These are phyloP conservation scores for Acanthis flammea DNA, from an alignment of 2,797 vertebrate species.

Conservation along the genomic window DNA sequence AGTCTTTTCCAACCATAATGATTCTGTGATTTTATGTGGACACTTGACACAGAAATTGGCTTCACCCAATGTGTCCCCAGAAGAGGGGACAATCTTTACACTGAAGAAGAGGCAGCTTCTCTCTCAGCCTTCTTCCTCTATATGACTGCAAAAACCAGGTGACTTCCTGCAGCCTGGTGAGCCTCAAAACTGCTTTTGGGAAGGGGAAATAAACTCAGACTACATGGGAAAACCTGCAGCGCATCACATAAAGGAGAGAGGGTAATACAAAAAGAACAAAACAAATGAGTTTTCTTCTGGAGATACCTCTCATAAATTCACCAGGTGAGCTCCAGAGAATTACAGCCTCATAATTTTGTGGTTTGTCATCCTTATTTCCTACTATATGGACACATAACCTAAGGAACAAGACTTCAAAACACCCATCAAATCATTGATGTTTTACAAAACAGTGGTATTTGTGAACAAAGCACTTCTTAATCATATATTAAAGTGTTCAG, in stretches of 20 bases:
- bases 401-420: neutral
- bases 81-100: neutral
- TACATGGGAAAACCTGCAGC: neutral
- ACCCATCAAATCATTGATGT: neutral
- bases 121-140: neutral
- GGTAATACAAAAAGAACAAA: neutral
- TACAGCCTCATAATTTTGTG: fast-evolving
- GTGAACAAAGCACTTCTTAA: neutral
- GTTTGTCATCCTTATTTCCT: neutral
- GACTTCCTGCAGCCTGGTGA: neutral
- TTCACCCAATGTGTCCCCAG: neutral
- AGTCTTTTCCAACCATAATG: neutral
- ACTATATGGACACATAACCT: neutral
- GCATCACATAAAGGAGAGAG: neutral
- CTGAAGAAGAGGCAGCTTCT: neutral
- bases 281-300: neutral
- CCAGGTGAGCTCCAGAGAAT: neutral
- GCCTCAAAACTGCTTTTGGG: neutral
- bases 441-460: neutral
- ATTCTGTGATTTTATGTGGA: neutral
- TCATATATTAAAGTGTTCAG: neutral
- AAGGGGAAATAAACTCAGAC: neutral
- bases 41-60: neutral
- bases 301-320: neutral
- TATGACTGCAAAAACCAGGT: neutral